Conservation (phyloP, 37 sponge, comb jelly and placozoan species). For the Eunapius fragilis region DNA sequence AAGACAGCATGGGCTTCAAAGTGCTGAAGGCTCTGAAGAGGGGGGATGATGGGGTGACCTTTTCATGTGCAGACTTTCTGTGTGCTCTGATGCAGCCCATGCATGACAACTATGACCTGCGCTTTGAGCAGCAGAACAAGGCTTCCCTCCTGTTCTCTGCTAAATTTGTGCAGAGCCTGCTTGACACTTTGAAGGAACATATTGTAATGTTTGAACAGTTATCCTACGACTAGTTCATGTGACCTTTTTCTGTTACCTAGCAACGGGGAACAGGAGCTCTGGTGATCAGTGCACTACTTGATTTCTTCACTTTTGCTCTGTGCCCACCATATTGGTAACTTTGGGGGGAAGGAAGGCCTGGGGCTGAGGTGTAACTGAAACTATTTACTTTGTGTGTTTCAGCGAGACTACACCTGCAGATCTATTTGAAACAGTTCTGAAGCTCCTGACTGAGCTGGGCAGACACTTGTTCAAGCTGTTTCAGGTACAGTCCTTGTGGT, state of each 20-base stretch:
- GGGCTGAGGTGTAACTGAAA: not conserved
- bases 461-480: conserved; percentile 91
- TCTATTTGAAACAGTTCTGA: conserved; percentile 92
- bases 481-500: conserved; percentile 11
- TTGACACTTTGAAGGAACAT: conserved; percentile 73
- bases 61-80: conserved; percentile 93
- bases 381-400: not conserved
- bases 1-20: conserved; percentile 74
- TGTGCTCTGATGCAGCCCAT: conserved; percentile 99
- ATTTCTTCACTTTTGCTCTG: conserved; percentile 98
- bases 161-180: conserved; percentile 79
- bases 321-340: conserved; percentile 95
- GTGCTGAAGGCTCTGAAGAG: conserved; percentile 91
- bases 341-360: conserved; percentile 3
- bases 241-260: not conserved
- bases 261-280: conserved; percentile 91
- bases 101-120: conserved; percentile 97
- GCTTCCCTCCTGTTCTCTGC: conserved; percentile 92
- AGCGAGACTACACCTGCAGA: conserved; percentile 95
- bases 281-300: conserved; percentile 93
- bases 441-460: conserved; percentile 81
- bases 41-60: conserved; percentile 90
- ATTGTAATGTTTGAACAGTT: conserved; percentile 24
- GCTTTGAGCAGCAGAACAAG: conserved; percentile 97
- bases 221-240: not conserved